Conservation (phyloP, 2,113 vertebrate genomes). For the Acanthochromis polyacanthus region DNA sequence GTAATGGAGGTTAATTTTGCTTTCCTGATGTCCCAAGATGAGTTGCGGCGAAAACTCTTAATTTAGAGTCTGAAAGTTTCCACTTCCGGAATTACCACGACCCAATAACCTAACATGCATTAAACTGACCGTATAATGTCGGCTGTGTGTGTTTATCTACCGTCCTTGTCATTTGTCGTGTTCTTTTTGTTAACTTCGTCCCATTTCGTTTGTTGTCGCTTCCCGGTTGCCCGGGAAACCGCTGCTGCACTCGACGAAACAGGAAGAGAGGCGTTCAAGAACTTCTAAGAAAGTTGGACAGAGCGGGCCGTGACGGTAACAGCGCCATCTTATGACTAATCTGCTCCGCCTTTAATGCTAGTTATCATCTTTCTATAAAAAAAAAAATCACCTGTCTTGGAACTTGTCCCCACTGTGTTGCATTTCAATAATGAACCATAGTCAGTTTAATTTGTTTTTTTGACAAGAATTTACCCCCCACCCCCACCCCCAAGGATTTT, state of each 20-base stretch:
- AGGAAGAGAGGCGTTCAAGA: conserved; percentile 20
- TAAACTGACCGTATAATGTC: neutral
- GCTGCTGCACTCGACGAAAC: conserved; percentile 32
- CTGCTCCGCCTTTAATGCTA: neutral
- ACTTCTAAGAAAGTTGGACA: neutral
- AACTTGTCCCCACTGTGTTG: too few relatives aligned
- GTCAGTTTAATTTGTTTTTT: too few relatives aligned
- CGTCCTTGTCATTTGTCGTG: neutral
- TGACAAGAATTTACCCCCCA: too few relatives aligned
- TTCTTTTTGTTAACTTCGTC: neutral
- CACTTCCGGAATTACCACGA: neutral
- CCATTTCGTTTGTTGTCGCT: conserved; percentile 59
- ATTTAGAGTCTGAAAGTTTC: neutral
- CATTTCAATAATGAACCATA: too few relatives aligned
- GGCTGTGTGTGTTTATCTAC: neutral
- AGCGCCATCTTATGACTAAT: conserved; percentile 45
- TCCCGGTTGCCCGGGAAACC: conserved; percentile 71
- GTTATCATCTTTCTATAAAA: neutral
- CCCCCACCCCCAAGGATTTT: too few relatives aligned
- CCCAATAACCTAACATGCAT: neutral
- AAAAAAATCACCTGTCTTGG: too few relatives aligned
- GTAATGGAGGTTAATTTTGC: neutral
- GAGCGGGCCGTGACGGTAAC: neutral
- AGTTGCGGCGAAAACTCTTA: neutral
- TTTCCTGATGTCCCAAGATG: neutral